Percentiles rank a stretch among this genome's conserved stretches.
These are phyloP conservation scores for Pectinophora gossypiella DNA, from an alignment of 1,140 invertebrate genomes.

Conservation along the genomic window DNA sequence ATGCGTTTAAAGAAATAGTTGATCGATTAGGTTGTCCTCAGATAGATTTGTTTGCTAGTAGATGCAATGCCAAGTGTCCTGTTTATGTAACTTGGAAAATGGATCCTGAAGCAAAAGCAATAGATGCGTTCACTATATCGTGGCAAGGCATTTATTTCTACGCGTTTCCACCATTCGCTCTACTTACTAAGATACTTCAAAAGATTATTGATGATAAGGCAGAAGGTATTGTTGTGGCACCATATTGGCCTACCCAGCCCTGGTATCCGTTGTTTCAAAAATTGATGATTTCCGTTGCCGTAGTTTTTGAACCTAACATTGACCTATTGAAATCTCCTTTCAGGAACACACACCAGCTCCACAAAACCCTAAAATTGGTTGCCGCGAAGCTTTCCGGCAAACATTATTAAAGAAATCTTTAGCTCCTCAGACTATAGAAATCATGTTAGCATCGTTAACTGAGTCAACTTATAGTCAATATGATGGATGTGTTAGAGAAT, in stretches of 20 bases:
- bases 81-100: constrained; percentile 5
- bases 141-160: constrained; percentile 4
- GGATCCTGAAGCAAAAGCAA: background rate
- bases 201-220: constrained; percentile 15
- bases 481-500: constrained; percentile 7
- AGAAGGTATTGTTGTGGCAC: constrained; percentile 16
- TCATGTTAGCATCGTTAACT: constrained; percentile 12
- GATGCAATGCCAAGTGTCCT: constrained; percentile 3
- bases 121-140: constrained; percentile 5
- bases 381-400: constrained; percentile 16
- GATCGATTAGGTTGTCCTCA: background rate
- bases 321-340: constrained; percentile 14
- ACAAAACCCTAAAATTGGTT: constrained; percentile 9
- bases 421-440: constrained; percentile 7
- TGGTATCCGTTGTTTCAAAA: constrained; percentile 31
- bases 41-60: constrained; percentile 6
- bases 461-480: constrained; percentile 15
- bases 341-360: constrained; percentile 10
- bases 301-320: constrained; percentile 9
- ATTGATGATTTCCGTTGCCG: background rate
- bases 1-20: constrained; percentile 6
- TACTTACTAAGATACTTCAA: constrained; percentile 6
- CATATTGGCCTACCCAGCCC: constrained; percentile 18
- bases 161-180: constrained; percentile 14
- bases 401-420: constrained; percentile 8